Percentiles rank a stretch among this genome's conserved stretches.
Evolutionary conservation across 92 coral and sea anemone species (phyloP).

Genomic region (Paramuricea clavata): DNA sequence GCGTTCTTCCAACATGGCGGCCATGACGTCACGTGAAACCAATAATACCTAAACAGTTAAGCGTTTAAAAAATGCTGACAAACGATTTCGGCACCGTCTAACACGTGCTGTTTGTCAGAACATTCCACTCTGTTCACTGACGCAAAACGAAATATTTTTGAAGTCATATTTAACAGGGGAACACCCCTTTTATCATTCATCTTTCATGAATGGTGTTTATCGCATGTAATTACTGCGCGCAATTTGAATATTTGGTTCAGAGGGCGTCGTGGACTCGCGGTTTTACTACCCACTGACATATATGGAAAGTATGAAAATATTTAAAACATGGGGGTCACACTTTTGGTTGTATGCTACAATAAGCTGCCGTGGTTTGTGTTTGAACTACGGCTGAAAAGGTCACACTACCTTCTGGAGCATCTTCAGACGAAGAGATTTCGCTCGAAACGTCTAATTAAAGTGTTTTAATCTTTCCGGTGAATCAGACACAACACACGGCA

Average conservation of each 20-base stretch:
- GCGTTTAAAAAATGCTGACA: background rate
- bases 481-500: background rate
- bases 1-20: no score
- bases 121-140: background rate
- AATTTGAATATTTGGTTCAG: background rate
- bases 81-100: background rate
- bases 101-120: background rate
- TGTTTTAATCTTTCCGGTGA: background rate
- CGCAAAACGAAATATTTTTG: background rate
- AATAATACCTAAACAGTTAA: no score
- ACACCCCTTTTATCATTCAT: background rate
- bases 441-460: no score
- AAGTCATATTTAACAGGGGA: background rate
- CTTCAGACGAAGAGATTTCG: no score
- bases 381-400: no score
- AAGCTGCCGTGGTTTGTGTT: no score
- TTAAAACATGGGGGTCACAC: no score
- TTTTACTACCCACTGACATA: background rate
- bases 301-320: background rate
- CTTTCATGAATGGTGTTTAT: background rate
- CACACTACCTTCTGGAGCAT: no score
- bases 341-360: no score
- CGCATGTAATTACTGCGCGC: background rate
- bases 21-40: no score
- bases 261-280: background rate